These are phyloP conservation scores for Drosophila azteca DNA, from an alignment of 1,140 invertebrate genomes.

Conservation along the genomic window DNA sequence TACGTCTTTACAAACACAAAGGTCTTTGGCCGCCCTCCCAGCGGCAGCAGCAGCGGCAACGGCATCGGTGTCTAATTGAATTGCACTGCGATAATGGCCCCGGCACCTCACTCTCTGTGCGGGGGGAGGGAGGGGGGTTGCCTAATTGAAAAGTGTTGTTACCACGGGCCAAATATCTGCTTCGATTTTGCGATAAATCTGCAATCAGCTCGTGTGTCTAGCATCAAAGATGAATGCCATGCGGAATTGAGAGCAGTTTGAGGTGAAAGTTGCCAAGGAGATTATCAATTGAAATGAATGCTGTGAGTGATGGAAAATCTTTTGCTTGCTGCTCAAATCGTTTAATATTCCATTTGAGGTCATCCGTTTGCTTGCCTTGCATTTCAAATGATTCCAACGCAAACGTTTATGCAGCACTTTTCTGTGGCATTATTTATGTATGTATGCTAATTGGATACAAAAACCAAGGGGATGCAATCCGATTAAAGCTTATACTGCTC, in stretches of 20 bases:
- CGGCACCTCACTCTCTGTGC: constrained; percentile 2
- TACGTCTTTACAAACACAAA: constrained; percentile 13
- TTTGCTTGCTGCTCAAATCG: constrained; percentile 25
- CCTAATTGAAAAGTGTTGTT: constrained; percentile 67
- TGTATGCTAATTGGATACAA: constrained; percentile 39
- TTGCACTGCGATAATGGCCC: constrained; percentile 64
- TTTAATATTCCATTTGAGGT: constrained; percentile 48
- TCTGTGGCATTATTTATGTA: constrained; percentile 27
- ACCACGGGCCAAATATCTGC: constrained; percentile 6
- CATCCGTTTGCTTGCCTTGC: constrained; percentile 24
- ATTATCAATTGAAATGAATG: constrained; percentile 30
- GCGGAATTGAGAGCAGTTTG: not conserved
- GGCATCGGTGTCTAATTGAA: constrained; percentile 64
- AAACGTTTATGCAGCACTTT: constrained; percentile 5
- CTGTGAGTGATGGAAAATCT: not conserved
- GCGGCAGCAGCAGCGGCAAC: constrained; percentile 1
- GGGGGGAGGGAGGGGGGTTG: not conserved
- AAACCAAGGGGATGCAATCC: constrained; percentile 17
- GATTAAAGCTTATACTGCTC: no score
- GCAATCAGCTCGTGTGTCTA: constrained; percentile 29
- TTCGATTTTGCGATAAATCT: constrained; percentile 39
- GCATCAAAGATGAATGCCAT: not conserved
- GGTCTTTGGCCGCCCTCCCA: constrained; percentile 20
- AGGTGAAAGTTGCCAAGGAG: constrained; percentile 31
- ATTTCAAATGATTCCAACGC: constrained; percentile 3